Base-by-base conservation (phyloP, 2,888 invertebrate species). In the Brachyptera putata region DNA sequence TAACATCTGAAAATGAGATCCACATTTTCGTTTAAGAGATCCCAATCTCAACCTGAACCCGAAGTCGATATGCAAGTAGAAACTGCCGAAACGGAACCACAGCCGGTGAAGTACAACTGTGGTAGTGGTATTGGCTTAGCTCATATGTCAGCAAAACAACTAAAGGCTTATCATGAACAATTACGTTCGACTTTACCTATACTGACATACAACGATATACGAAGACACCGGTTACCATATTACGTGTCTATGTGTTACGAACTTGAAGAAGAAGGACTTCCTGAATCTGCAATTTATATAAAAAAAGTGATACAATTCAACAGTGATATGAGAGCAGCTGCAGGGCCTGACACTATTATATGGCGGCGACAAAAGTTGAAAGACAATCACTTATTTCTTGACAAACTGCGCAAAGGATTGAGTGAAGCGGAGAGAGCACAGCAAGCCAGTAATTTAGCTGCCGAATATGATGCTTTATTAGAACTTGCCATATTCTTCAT, bases 391-490 rank as follows among this genome's bases (percentile, higher is more conserved):
- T 7, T 25, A 48, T 57, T 41, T 18, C 57, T 57, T 3, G 41
- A 57, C 3, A 39, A 41, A 18, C 25, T 57, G 16, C 57, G 57
- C 11, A 14, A 25, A n/a, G 57, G 57, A 18, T 18, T 57, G 18
- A n/a, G 24, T 1, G 25, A 14, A 13, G 57, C 57, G 3, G 57
- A 57, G 22, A 39, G 18, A n/a, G 41, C 57, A 13, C 43, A 46
- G 11, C 16, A 14, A 1, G 37, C 16, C 11, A 78, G 70, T 11
- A 67, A 77, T 7, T 70, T 71, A 16, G 76, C 75, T 60, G 71
- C 73, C n/a, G 78, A 79, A 70, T 71, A 76, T 60, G 67, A 76
- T 1, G 70, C 73, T 43, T 69, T 82, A 1, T 67, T 83, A 1
- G 67, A 69, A 1, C 68, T 80, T 0, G 80, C 78, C 0, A 61